phyloP scores from a whole-genome alignment of 92 coral and sea anemone species.

The Metridium senile region DNA sequence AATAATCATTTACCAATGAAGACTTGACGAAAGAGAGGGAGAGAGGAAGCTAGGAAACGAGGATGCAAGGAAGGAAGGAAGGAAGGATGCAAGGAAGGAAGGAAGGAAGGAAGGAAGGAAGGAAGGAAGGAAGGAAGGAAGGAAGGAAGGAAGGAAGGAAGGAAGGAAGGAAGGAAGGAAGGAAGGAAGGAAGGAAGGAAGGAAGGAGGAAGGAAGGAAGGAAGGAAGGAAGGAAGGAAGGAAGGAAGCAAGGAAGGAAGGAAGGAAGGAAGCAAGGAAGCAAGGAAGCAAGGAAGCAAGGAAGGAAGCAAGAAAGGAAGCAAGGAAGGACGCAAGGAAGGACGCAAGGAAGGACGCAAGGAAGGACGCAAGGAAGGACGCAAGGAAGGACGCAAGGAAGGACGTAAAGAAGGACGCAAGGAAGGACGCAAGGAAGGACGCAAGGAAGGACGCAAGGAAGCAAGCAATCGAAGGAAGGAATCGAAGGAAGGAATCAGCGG shows the following conservation, averaged over 20 bases:
- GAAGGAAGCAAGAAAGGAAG: constrained; percentile 1
- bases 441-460: no score
- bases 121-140: background rate
- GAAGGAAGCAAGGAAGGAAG: constrained; percentile 1
- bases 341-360: no score
- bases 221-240: constrained; percentile 2
- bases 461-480: no score
- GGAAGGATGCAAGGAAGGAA: background rate
- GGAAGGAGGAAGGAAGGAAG: background rate
- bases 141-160: background rate
- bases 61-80: no score
- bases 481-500: no score
- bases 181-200: background rate
- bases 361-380: no score
- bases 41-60: constrained; percentile 41
- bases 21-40: no score
- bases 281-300: constrained; percentile 4
- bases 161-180: background rate
- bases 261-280: background rate
- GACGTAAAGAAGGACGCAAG: no score
- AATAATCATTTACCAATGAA: no score
- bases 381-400: no score
- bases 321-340: no score
- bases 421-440: no score
- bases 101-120: background rate